These are phyloP conservation scores for Pyrochroa serraticornis DNA, from an alignment of 2,888 invertebrate genomes.

Conservation along the genomic window DNA sequence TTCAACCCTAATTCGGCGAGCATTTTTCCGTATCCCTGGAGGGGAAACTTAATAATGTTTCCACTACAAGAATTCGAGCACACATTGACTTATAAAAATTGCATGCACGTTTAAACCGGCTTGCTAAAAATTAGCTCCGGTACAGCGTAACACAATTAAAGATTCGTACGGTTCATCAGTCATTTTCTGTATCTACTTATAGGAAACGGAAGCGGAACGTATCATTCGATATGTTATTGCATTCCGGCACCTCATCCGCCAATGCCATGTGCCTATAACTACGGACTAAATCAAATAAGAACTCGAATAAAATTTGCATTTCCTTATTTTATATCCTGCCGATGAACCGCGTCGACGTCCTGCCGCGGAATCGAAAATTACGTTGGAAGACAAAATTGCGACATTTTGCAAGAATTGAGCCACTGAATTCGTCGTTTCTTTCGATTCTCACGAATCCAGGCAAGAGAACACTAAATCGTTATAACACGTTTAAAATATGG, in stretches of 20 bases:
- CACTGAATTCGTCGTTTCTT: too few relatives aligned
- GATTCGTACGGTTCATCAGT: conserved; percentile 18
- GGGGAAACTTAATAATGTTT: conserved; percentile 28
- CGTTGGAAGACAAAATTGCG: too few relatives aligned
- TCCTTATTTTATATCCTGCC: conserved; percentile 16
- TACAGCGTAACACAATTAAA: conserved; percentile 16
- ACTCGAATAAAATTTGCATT: conserved; percentile 17
- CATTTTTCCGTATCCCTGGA: conserved; percentile 19
- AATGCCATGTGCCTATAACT: conserved; percentile 1
- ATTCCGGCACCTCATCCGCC: conserved; percentile 10
- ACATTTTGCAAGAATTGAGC: too few relatives aligned
- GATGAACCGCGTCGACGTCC: background rate
- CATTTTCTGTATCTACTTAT: conserved; percentile 10
- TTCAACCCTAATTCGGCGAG: conserved; percentile 25
- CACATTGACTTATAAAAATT: conserved; percentile 17
- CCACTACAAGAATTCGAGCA: conserved; percentile 18
- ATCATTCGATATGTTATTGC: conserved; percentile 16
- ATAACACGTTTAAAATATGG: too few relatives aligned
- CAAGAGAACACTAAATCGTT: too few relatives aligned
- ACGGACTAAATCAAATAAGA: conserved; percentile 18
- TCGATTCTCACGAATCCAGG: too few relatives aligned
- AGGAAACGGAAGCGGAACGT: conserved; percentile 9
- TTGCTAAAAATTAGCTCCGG: conserved; percentile 18
- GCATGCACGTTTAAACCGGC: conserved; percentile 22
- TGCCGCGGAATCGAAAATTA: too few relatives aligned